Evolutionary conservation across 1,140 invertebrate species (phyloP).

Genomic region (Drosophila biarmipes): DNA sequence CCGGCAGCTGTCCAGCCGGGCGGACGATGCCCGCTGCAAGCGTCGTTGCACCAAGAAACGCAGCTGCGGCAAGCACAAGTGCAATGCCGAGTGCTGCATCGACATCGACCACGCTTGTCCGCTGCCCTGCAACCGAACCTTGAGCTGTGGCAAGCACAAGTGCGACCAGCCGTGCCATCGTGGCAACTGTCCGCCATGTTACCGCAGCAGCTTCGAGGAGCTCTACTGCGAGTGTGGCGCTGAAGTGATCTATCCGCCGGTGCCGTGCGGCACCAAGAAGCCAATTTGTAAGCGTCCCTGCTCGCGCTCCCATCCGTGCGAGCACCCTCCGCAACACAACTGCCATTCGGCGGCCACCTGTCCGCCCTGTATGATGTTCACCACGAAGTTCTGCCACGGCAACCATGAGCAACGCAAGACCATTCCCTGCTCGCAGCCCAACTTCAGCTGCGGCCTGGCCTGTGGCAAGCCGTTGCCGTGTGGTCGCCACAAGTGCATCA

Average conservation of each 20-base stretch:
- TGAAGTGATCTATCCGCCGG: conserved; percentile 93
- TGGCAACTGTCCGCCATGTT: conserved; percentile 94
- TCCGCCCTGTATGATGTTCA: conserved; percentile 97
- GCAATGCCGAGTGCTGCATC: conserved; percentile 94
- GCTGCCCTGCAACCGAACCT: conserved; percentile 91
- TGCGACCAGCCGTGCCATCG: conserved; percentile 95
- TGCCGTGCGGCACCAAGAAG: conserved; percentile 94
- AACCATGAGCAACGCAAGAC: conserved; percentile 94
- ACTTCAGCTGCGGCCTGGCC: conserved; percentile 95
- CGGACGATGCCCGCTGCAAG: conserved; percentile 92
- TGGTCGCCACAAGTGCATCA: conserved; percentile 91
- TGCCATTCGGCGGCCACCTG: conserved; percentile 88
- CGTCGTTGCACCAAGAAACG: conserved; percentile 94
- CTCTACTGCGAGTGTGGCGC: conserved; percentile 95
- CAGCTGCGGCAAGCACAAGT: conserved; percentile 95
- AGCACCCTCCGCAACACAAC: conserved; percentile 91
- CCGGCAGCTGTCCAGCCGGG: conserved; percentile 88
- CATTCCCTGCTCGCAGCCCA: conserved; percentile 94
- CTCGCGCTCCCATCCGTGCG: conserved; percentile 90
- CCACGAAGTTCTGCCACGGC: conserved; percentile 94
- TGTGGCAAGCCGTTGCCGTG: conserved; percentile 92
- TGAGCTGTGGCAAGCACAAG: conserved; percentile 94
- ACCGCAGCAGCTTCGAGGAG: conserved; percentile 95
- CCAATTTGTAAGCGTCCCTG: conserved; percentile 93
- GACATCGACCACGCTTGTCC: conserved; percentile 94